Percentiles rank a stretch among this genome's conserved stretches.
Evolutionary conservation across 2,888 invertebrate species (phyloP).

Genomic region (Ptychoptera contaminata): DNA sequence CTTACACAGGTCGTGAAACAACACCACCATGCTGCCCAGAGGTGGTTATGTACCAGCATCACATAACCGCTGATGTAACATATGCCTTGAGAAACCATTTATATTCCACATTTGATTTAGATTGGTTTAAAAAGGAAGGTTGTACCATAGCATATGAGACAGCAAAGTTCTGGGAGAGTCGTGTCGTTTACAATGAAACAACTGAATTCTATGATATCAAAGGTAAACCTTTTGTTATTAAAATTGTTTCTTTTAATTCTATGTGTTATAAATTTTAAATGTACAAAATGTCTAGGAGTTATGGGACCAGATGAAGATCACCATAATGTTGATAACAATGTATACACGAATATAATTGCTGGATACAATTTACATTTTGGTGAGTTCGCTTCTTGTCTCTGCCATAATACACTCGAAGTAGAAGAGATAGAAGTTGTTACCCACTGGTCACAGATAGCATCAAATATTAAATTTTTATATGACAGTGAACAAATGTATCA

Average conservation of each 20-base stretch:
- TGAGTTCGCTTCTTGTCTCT: slow-evolving; percentile 21
- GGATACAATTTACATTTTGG: slow-evolving; percentile 41
- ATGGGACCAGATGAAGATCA: slow-evolving; percentile 51
- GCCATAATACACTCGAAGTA: too few relatives aligned
- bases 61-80: slow-evolving; percentile 40
- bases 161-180: slow-evolving; percentile 40
- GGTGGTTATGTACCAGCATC: slow-evolving; percentile 39
- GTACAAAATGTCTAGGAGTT: slow-evolving; percentile 31
- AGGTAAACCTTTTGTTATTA: slow-evolving; percentile 20
- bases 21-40: slow-evolving; percentile 43
- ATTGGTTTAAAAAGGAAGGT: slow-evolving; percentile 30
- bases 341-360: slow-evolving; percentile 41
- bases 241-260: background rate
- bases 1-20: slow-evolving; percentile 41
- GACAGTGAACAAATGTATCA: slow-evolving; percentile 37
- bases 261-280: background rate
- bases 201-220: slow-evolving; percentile 35
- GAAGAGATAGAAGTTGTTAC: too few relatives aligned
- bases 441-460: slow-evolving; percentile 31
- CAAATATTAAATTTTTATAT: slow-evolving; percentile 36
- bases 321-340: slow-evolving; percentile 38
- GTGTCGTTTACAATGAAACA: slow-evolving; percentile 33
- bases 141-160: slow-evolving; percentile 40
- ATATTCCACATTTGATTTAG: slow-evolving; percentile 17
- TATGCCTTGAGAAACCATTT: slow-evolving; percentile 31